These are phyloP conservation scores for Ara ararauna DNA, from an alignment of 2,797 vertebrate species.

Conservation along the genomic window DNA sequence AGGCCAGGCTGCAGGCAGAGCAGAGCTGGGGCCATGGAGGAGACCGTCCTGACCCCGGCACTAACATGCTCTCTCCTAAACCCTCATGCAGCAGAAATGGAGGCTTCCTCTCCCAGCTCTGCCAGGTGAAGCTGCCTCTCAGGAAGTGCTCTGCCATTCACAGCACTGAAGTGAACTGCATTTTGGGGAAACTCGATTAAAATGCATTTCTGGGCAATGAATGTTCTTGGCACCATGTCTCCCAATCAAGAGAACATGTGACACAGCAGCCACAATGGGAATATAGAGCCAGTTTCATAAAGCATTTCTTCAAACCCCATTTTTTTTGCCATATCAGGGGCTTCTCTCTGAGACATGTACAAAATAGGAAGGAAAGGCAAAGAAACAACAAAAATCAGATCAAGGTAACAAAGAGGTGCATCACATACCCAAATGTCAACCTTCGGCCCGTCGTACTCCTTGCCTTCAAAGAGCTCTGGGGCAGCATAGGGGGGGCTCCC, in stretches of 20 bases:
- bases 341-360: fast-evolving
- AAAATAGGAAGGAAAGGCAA: neutral
- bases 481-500: conserved; percentile 97
- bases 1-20: neutral
- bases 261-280: fast-evolving
- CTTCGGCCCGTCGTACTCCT: conserved; percentile 98
- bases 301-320: fast-evolving
- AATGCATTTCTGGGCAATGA: fast-evolving
- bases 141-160: neutral
- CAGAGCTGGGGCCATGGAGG: neutral
- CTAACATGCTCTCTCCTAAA: neutral
- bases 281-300: neutral
- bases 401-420: neutral
- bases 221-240: fast-evolving
- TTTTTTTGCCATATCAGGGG: neutral
- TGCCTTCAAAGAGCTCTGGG: conserved; percentile 97
- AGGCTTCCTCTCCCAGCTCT: neutral
- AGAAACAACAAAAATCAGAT: neutral
- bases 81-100: fast-evolving
- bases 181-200: fast-evolving
- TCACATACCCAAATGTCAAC: conserved; percentile 96
- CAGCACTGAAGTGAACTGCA: fast-evolving
- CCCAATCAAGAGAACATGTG: fast-evolving
- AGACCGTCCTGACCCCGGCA: neutral
- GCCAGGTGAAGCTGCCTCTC: neutral